Base-by-base conservation (phyloP, 2,113 vertebrate species). In the Nesoenas mayeri region DNA sequence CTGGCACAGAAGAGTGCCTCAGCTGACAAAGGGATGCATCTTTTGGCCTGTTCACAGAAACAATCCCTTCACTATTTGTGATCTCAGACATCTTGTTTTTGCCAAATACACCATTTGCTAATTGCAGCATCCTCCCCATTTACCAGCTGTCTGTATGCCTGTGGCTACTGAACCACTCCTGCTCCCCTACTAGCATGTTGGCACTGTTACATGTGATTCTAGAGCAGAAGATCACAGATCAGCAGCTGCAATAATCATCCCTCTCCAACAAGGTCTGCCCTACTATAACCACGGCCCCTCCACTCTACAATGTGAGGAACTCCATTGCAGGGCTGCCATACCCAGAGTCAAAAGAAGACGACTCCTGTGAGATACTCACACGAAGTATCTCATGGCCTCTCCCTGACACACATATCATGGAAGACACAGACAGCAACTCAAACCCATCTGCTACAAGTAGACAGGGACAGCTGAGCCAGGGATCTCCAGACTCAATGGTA, bases 361-460 rank as follows among this genome's bases (percentile, higher is more conserved):
- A 79, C 24, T 74, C 40, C 47, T 44, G 9, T 11, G 3, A 32
- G 26, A 47, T 29, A 32, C 44, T 57, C 31, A 40, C 19, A 32
- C 16, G 20, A 29, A 91, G 17, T 2, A 64, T 24, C 28, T 32
- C 3, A 0, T 0, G 4, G 32, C 34, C 25, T 54, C 67, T 58
- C 25, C n/a, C 56, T 66, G 54, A 47, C 17, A 40, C 3, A 1
- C 5, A 0, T 5, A 61, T 11, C 14, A 5, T 12, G 19, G 22
- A 65, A 18, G 29, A n/a, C 16, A 65, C 36, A 50, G 31, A 74
- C 88, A 28, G 34, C 38, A 66, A 86, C 38, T 50, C 28, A 81
- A 87, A 81, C 10, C 22, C 22, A 44, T n/a, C 38, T 71, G 65
- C 51, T 80, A 7, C 10, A 56, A 60, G 32, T 4, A 65, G n/a